Base-by-base conservation (phyloP, 2,113 vertebrate genomes). In the Heliornis fulica region DNA sequence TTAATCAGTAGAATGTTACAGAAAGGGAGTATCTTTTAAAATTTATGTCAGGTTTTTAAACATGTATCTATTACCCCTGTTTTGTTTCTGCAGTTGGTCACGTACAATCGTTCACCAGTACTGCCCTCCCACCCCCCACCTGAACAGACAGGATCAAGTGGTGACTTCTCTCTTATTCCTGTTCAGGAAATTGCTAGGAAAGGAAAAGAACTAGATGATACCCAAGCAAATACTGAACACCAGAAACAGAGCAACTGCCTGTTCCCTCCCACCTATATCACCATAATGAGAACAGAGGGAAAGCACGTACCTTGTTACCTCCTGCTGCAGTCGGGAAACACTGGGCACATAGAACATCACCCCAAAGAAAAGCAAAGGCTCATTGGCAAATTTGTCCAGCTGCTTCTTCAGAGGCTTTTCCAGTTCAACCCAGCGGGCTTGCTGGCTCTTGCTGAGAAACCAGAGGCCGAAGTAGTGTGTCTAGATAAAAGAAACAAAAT, bases 361-460 rank as follows among this genome's bases (percentile, higher is more conserved):
- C 65, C 99, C 99, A 13, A 99, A 99, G 97, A 99, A 99, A 68
- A 99, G 99, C 96, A 99, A 97, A 29, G 98, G 98, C 97, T 99
- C 99, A 26, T 98, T 99, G 96, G 99, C 99, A 81, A 99, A 99
- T 97, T 99, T 99, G 98, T 99, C 99, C 98, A 99, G 98, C 98
- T 99, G 99, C 96, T 99, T 99, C 98, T 99, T 99, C 93, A 99
- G 98, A 48, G 99, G 98, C 64, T 99, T 99, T 98, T 99, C 99
- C 94, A 99, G 98, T 98, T 99, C 99, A 96, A 99, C 99, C 99
- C 99, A 99, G 97, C 99, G 98, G 66, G 98, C 98, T 84, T 98
- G 98, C 88, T 99, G 99, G 95, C 95, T 98, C 98, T 99, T 99
- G 93, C 98, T 99, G 75, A 99, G 98, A 97, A 99, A 99, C 99